A percentile compares a stretch with the other conserved stretches of the same genome.
phyloP scores from a whole-genome alignment of 2,797 vertebrate genomes.

The Chelon labrosus region DNA sequence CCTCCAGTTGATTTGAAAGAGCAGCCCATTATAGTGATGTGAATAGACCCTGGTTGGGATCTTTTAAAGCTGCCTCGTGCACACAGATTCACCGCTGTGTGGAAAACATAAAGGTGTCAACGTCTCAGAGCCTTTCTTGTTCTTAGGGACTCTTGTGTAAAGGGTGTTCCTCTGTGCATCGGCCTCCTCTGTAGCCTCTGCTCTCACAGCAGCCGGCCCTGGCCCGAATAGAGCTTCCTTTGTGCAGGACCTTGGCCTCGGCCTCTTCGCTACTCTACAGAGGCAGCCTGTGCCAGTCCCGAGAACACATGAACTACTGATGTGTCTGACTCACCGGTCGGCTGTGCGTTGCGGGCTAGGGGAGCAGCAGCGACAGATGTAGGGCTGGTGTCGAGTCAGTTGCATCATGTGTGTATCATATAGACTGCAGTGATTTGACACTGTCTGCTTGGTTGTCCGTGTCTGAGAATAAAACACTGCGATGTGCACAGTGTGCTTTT shows the following conservation, averaged over 20 bases:
- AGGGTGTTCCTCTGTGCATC: constrained; percentile 59
- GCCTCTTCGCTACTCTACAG: constrained; percentile 73
- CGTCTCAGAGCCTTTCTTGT: constrained; percentile 60
- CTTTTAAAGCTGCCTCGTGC: constrained; percentile 13
- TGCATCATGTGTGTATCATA: constrained; percentile 54
- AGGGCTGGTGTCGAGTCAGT: constrained; percentile 43
- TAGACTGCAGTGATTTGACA: constrained; percentile 61
- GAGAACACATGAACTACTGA: constrained; percentile 76
- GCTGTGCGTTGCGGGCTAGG: constrained; percentile 34
- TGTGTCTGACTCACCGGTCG: constrained; percentile 57
- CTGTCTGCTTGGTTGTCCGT: constrained; percentile 31
- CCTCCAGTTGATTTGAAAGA: constrained; percentile 52
- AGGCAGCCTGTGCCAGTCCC: constrained; percentile 85
- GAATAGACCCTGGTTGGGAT: constrained; percentile 26
- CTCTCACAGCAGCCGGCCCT: constrained; percentile 60
- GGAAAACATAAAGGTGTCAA: constrained; percentile 67
- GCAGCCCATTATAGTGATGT: constrained; percentile 45
- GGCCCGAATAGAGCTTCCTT: constrained; percentile 77
- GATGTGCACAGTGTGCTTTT: constrained; percentile 17
- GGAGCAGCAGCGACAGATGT: constrained; percentile 61
- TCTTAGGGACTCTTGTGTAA: constrained; percentile 57
- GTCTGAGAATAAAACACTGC: constrained; percentile 58
- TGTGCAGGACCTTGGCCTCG: constrained; percentile 73
- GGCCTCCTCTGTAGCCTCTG: constrained; percentile 59
- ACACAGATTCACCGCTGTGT: constrained; percentile 58